Base-by-base conservation (phyloP, 2,888 invertebrate species). In the Cyclophora punctaria region DNA sequence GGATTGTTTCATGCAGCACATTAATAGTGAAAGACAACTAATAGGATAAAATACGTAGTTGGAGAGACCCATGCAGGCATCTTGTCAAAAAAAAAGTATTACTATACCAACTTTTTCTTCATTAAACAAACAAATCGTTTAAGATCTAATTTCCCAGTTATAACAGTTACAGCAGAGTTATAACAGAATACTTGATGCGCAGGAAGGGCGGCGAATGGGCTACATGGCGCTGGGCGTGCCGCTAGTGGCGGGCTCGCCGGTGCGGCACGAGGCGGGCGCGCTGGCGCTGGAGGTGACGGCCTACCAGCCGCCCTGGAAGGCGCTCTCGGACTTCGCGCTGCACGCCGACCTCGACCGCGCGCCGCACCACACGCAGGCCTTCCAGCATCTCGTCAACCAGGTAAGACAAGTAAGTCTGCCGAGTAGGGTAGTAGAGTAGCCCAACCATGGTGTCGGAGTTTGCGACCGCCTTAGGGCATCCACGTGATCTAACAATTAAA, bases 261-360 rank as follows among this genome's bases (percentile, higher is more conserved):
- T 96, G 55, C 91, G 96, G 46, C 96, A 96, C 86, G 96, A 96
- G 82, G 95, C 96, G 53, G 95, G 95, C 2, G 94, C 96, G 52
- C 92, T 96, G 77, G 95, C 96, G 41, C 90, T 98, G 53, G 98
- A 98, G 85, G 92, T 92, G 68, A 91, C 91, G 56, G 96, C 97
- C 60, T 99, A 98, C 90, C 98, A 98, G 85, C 98, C 97, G 50
- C 97, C 96, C 43, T 98, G 98, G 98, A 98, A 98, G 89, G 97
- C 98, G 57, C 92, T 98, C 49, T 95, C 95, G 50, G 98, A 98
- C 85, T 98, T 98, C 88, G 98, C 98, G 58, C 92, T 98, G 65
- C 97, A 98, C 80, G 95, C 97, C 4, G 98, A 98, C 83, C 90
- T 98, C 54, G 98, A 98, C 69, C 88, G 96, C 50, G 95, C 96